Evolutionary conservation across 2,888 invertebrate genomes (phyloP), one percentile per base, ranked within the genome.

Genomic region (Phortica okadai): DNA sequence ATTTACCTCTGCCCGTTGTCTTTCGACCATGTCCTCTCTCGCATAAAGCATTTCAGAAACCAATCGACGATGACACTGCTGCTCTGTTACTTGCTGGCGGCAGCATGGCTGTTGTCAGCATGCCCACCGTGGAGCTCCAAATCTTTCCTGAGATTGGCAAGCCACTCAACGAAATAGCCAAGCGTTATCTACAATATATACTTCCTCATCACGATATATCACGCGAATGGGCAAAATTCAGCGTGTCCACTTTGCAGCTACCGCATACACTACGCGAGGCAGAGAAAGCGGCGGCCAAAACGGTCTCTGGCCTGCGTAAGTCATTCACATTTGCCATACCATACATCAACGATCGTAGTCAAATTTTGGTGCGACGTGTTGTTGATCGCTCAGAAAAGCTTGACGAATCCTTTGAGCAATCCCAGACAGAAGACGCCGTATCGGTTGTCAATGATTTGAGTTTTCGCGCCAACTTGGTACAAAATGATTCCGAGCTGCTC

Each of bases 271-370:
- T 85, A 74, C 82, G 81, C 3, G 82, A 83, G 25, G 83, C 81
- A 0, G 81, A 79, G 11, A 11, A 82, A 66, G 79, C 79, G 11
- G 81, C 82, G 62, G 81, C 81, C 2, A 80, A 84, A 78, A 82
- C 21, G 86, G 54, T 87, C 82, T 6, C 79, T 82, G 1, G 82
- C 77, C 0, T 81, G 4, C 80, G 82, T 7, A 82, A 90, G 78
- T 90, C 90, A 25, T 92, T 93, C 70, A 92, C 92, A 62, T 94
- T 95, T 89, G 91, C 93, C 74, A 90, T 95, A 80, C 92, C 92
- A 33, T 95, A 94, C 84, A 91, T 92, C 79, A 93, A 93, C 87
- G 92, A 93, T 86, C 94, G 94, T 84, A 92, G 92, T 79, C 92
- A 92, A 82, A 89, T 95, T 50, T 87, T 95, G 6, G 93, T 94